Base-by-base conservation (phyloP, 2,888 invertebrate species). In the Lepidochrysops patricia region DNA sequence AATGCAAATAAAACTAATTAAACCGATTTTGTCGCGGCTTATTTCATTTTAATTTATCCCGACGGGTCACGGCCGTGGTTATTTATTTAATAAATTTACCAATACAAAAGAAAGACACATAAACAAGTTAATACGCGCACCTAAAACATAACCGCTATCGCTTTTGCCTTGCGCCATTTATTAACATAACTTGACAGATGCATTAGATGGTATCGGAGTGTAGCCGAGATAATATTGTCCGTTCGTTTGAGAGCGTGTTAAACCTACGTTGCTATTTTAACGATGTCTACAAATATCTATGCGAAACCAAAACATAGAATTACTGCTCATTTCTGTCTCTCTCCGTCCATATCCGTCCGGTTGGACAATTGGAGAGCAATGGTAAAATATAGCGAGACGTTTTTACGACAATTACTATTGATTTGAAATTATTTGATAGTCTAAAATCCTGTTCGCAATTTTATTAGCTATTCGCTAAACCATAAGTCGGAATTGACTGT, bases 101-200 rank as follows among this genome's bases (percentile, higher is more conserved):
- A n/a, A n/a, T n/a, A n/a, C n/a, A n/a, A n/a, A n/a, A n/a, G n/a
- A n/a, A n/a, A n/a, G n/a, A n/a, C n/a, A n/a, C n/a, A n/a, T n/a
- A n/a, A n/a, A n/a, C n/a, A n/a, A n/a, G n/a, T n/a, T n/a, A n/a
- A n/a, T n/a, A n/a, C n/a, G n/a, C 1, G 19, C n/a, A 13, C 15
- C 25, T 4, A 50, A 26, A 49, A 50, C n/a, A 0, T 26, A 50
- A 50, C n/a, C 54, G 54, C 32, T 54, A 32, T 29, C 19, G 9
- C 61, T 49, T 32, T 48, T 60, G 58, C 56, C 62, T 61, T 43
- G 26, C 26, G 60, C 50, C 57, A 58, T 60, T 56, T 62, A 50
- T 60, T 65, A 68, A 68, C 67, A 62, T 62, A 65, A 66, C 67
- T 66, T 71, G 73, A 73, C 72, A 71, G 69, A 72, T 72, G 68